phyloP scores from a whole-genome alignment of 2,888 invertebrate species.

The Melolontha melolontha region DNA sequence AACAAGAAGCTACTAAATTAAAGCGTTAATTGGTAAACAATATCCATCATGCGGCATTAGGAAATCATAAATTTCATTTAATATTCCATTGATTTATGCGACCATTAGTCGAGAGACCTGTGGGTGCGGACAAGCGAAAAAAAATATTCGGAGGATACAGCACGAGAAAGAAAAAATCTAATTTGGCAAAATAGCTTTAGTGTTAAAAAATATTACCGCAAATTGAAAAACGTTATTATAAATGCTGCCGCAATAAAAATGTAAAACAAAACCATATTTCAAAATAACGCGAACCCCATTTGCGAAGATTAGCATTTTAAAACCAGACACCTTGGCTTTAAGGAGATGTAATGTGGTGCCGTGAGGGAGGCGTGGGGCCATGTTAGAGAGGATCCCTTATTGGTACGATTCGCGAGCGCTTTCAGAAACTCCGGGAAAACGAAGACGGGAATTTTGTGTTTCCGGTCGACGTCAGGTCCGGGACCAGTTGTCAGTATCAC shows the following conservation, averaged over 20 bases:
- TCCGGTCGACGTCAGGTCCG: conserved; percentile 60
- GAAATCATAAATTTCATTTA: conserved; percentile 13
- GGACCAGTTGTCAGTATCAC: conserved; percentile 64
- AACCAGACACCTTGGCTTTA: conserved; percentile 67
- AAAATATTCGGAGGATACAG: neutral
- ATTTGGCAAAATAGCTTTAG: conserved; percentile 42
- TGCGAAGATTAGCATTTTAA: conserved; percentile 68
- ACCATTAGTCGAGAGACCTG: conserved; percentile 20
- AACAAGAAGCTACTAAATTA: conserved; percentile 2
- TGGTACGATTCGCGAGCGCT: conserved; percentile 56
- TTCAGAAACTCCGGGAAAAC: conserved; percentile 43
- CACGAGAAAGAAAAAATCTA: conserved; percentile 34
- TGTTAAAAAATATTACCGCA: conserved; percentile 47
- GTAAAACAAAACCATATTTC: conserved; percentile 67
- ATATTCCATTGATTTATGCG: conserved; percentile 32
- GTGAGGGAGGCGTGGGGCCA: conserved; percentile 50
- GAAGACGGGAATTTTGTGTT: conserved; percentile 53
- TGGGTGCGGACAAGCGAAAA: conserved; percentile 15
- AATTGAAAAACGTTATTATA: conserved; percentile 67
- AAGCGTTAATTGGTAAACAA: conserved; percentile 25
- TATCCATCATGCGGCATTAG: conserved; percentile 18
- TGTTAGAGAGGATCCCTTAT: conserved; percentile 44
- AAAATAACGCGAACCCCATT: conserved; percentile 68
- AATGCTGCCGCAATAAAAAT: conserved; percentile 67
- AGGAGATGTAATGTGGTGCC: conserved; percentile 62